A percentile compares a stretch with the other conserved stretches of the same genome.
These are phyloP conservation scores for Bos indicus DNA, from an alignment of 2,113 vertebrate species.

Conservation along the genomic window DNA sequence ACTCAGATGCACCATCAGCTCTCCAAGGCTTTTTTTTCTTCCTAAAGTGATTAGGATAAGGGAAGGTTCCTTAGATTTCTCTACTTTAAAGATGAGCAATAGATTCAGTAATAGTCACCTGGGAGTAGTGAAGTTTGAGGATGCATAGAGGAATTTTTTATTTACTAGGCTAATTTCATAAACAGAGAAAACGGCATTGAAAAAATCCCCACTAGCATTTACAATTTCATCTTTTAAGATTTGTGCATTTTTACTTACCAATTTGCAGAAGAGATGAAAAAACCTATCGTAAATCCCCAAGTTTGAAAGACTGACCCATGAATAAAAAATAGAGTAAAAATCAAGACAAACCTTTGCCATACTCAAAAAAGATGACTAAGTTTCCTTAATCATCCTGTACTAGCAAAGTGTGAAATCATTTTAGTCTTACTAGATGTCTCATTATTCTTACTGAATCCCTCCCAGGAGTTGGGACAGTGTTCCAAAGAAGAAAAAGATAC, in stretches of 20 bases:
- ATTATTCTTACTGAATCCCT: background rate
- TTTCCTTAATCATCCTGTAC: background rate
- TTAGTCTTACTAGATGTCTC: background rate
- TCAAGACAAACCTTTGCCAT: background rate
- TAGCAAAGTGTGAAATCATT: background rate
- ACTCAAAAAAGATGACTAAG: background rate
- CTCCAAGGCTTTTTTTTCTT: background rate
- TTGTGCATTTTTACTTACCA: background rate
- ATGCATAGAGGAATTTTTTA: background rate
- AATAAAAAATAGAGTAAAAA: slow-evolving; percentile 3
- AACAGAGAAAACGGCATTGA: background rate
- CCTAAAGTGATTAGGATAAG: background rate
- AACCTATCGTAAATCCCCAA: background rate
- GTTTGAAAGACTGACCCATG: background rate
- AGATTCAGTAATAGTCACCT: background rate
- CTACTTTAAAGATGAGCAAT: background rate
- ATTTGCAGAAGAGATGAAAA: background rate
- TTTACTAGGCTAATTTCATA: slow-evolving; percentile 12
- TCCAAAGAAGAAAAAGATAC: background rate
- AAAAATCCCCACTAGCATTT: background rate
- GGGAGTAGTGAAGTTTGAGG: background rate
- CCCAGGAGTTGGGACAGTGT: background rate
- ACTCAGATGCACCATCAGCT: background rate
- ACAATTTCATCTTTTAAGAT: background rate
- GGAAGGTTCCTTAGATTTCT: background rate